phyloP scores from a whole-genome alignment of 1,140 invertebrate species.

The Antheraea pernyi region DNA sequence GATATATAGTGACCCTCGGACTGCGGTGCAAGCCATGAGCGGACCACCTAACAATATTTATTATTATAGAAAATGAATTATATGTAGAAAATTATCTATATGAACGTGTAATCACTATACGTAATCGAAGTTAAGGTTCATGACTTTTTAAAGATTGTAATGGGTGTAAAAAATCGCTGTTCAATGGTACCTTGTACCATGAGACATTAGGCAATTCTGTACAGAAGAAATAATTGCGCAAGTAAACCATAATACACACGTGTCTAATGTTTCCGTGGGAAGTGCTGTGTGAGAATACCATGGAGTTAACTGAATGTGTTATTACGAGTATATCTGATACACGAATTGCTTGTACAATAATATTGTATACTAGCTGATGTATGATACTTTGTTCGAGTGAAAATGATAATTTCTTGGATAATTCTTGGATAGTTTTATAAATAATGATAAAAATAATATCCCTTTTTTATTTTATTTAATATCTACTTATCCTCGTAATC shows the following conservation, averaged over 20 bases:
- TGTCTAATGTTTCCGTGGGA: constrained; percentile 30
- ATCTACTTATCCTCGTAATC: no score
- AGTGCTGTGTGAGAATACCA: constrained; percentile 28
- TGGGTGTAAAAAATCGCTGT: not conserved
- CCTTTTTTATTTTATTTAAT: no score
- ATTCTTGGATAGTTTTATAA: no score
- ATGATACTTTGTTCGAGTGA: no score
- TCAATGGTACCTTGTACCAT: not conserved
- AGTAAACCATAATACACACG: constrained; percentile 30
- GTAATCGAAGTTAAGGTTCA: no score
- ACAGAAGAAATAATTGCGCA: constrained; percentile 31
- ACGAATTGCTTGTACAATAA: not conserved
- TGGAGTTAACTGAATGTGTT: not conserved
- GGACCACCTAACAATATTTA: not conserved
- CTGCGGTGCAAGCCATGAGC: constrained; percentile 15
- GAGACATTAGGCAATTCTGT: constrained; percentile 23
- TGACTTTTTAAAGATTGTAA: no score
- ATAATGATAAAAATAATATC: no score
- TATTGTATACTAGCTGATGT: not conserved
- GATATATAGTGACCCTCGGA: constrained; percentile 30
- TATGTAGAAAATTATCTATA: not conserved
- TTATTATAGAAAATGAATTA: not conserved
- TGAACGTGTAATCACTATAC: no score
- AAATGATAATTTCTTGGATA: no score
- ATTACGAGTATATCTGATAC: not conserved